Evolutionary conservation across 2,797 vertebrate genomes (phyloP), one percentile per base, ranked within the genome.

Genomic region (Pagetopsis macropterus): DNA sequence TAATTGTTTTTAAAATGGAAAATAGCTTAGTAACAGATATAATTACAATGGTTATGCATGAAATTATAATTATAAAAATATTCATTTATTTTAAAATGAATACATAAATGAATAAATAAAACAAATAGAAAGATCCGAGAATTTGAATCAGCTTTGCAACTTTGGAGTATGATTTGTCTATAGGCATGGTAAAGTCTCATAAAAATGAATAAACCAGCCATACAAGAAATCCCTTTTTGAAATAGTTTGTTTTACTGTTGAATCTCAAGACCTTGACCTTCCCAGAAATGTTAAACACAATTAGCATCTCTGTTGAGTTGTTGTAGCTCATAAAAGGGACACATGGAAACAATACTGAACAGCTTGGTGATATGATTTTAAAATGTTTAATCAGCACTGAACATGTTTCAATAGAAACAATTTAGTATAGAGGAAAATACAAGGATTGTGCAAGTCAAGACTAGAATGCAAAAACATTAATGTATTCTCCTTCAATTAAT

Each of bases 211-310:
- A 10, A 59, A 51, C 50, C 19, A 50, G 23, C 17, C 27, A 17
- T 50, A 43, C 13, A 56, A 19, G 12, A 51, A 51, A 11, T 4
- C 12, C 21, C 11, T 51, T 21, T 51, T 63, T 1, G 37, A 48
- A 49, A 55, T 5, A 17, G 11, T 68, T 40, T 27, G 15, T 62
- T 51, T 78, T 7, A 58, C 17, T 68, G 19, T 63, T 14, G 5
- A 6, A 17, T 41, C 0, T 31, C 13, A 8, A 51, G 37, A 44
- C 9, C 4, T 27, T 46, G 6, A n/a, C 33, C 44, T 51, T 37
- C 11, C 23, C 65, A 70, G 37, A 61, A 17, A 49, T 51, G 45
- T 49, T n/a, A 23, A 54, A 74, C 37, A 52, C 46, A 66, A 43
- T 60, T 33, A 54, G 40, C 60, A 64, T 59, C 27, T 33, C 17